These are phyloP conservation scores for Druon quercuslanigerum DNA, from an alignment of 1,140 invertebrate genomes.

Conservation along the genomic window DNA sequence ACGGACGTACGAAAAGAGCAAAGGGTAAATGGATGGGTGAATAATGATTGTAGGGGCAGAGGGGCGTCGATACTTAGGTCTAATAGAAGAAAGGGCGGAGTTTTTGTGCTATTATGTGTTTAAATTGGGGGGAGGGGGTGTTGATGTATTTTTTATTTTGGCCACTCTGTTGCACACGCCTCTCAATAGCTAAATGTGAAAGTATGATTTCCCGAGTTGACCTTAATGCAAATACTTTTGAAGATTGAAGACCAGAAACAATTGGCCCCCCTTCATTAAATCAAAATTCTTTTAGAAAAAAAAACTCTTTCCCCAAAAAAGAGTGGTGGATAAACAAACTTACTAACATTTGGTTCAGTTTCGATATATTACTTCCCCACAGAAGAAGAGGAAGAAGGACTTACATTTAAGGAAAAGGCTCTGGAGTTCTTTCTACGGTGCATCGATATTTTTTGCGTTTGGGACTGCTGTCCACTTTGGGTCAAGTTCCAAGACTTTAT, in stretches of 20 bases:
- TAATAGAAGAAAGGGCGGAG: too few relatives aligned
- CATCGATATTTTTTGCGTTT: slow-evolving; percentile 96
- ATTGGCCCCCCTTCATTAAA: neutral
- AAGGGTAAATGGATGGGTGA: too few relatives aligned
- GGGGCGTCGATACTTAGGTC: too few relatives aligned
- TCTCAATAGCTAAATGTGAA: neutral
- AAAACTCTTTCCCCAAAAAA: slow-evolving; percentile 80
- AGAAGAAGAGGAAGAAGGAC: slow-evolving; percentile 93
- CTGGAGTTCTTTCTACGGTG: slow-evolving; percentile 84
- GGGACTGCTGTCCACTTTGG: slow-evolving; percentile 97
- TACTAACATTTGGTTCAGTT: slow-evolving; percentile 86
- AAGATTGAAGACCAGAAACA: neutral
- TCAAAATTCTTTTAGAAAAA: slow-evolving; percentile 58
- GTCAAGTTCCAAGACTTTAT: slow-evolving; percentile 92
- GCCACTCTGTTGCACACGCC: slow-evolving; percentile 5
- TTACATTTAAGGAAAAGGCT: slow-evolving; percentile 90
- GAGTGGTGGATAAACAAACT: slow-evolving; percentile 79
- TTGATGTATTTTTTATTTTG: neutral
- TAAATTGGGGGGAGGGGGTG: too few relatives aligned
- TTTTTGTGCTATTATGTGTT: too few relatives aligned
- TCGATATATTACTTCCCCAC: slow-evolving; percentile 95
- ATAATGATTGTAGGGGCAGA: too few relatives aligned
- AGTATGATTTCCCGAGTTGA: neutral
- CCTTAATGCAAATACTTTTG: neutral
- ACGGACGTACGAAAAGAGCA: too few relatives aligned